A percentile compares a stretch with the other conserved stretches of the same genome.
Evolutionary conservation across 1,140 invertebrate genomes (phyloP).

Genomic region (Drosophila azteca): DNA sequence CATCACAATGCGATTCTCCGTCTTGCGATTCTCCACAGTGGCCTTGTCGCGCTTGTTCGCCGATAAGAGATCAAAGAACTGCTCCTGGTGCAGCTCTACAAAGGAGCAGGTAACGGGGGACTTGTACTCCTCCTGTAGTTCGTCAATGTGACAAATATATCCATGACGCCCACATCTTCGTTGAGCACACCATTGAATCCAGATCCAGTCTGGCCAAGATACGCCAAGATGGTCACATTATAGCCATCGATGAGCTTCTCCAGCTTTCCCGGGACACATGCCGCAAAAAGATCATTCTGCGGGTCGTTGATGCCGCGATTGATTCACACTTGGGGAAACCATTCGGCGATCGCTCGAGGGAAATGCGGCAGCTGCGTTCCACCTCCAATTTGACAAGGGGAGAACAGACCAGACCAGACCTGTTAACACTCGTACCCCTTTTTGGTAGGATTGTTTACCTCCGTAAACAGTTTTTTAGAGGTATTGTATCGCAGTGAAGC

Average conservation of each 20-base stretch:
- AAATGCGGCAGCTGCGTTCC: constrained; percentile 87
- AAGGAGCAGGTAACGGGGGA: constrained; percentile 91
- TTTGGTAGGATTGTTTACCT: no score
- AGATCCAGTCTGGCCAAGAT: constrained; percentile 95
- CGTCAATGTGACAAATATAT: constrained; percentile 90
- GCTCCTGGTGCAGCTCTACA: constrained; percentile 91
- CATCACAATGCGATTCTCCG: constrained; percentile 87
- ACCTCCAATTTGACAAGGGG: constrained; percentile 90
- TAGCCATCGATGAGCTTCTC: constrained; percentile 92
- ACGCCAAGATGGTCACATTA: constrained; percentile 96
- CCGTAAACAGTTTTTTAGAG: no score
- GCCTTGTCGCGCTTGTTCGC: constrained; percentile 88
- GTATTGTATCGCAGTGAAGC: no score
- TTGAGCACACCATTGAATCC: constrained; percentile 88
- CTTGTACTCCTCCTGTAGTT: constrained; percentile 86
- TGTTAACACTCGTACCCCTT: no score
- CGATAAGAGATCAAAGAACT: constrained; percentile 91
- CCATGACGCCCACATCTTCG: constrained; percentile 91
- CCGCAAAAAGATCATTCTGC: constrained; percentile 91
- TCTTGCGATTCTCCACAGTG: constrained; percentile 93
- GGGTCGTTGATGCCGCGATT: constrained; percentile 86
- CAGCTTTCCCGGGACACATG: no score
- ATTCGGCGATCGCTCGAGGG: constrained; percentile 86
- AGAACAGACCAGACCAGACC: neutral
- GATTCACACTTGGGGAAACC: constrained; percentile 88